Base-by-base conservation (phyloP, 2,888 invertebrate genomes). In the Eudasyphora cyanicolor region DNA sequence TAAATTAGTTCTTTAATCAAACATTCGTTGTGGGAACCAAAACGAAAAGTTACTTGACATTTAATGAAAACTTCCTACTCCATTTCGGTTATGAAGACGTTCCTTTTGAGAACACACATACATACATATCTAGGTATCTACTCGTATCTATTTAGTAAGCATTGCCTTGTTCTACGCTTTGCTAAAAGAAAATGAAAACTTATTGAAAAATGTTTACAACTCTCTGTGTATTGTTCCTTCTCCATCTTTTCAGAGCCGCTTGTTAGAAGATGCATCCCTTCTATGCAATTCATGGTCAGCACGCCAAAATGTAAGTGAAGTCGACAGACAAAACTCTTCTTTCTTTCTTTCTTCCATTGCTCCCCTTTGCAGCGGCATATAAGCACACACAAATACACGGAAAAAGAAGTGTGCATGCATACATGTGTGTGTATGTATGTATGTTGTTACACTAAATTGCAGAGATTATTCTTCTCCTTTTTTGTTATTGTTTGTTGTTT, bases 271-370 rank as follows among this genome's bases (percentile, higher is more conserved):
- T 93, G 96, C 96, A 87, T 96, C 97, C 90, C 94, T 97, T 92
- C 96, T 97, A 96, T 97, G 97, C 94, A 97, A 97, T 93, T 96
- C 97, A 85, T 97, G 97, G 97, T 96, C 97, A 90, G 96, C 97
- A 86, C 94, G 97, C 92, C 96, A 97, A 93, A 97, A 97, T 92
- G 97, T 97, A 94, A 96, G 97, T 96, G 88, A 83, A 73, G 74
- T 79, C 60, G 73, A 80, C 38, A 45, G 74, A 82, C 49, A 51
- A 79, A 77, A 24, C 7, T 62, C n/a, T 76, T 78, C 49, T 42
- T 74, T 76, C 49, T 79, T 29, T 67, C 27, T 45, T 21, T 27
- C 42, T 49, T 57, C 57, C 24, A 12, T 57, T 57, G 38, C 14
- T n/a, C 60, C n/a, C 27, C 60, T 60, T 60, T 54, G 21, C 32